Percentiles rank a stretch among this genome's conserved stretches.
phyloP scores from a whole-genome alignment of 2,797 vertebrate genomes.

The Artibeus jamaicensis region DNA sequence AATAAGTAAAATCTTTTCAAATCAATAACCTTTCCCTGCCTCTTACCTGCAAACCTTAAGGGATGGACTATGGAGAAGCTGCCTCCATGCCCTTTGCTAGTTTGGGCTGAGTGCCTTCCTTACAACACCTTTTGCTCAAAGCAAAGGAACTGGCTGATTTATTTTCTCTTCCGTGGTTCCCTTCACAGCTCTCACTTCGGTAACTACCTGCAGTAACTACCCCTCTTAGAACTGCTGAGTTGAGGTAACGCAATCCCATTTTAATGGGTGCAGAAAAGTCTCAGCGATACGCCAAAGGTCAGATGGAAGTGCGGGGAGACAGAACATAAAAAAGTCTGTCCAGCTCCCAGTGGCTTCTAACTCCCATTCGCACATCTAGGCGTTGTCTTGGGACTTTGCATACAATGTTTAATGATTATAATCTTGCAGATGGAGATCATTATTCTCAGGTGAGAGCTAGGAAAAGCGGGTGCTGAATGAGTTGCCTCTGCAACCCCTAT shows the following conservation, averaged over 20 bases:
- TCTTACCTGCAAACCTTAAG: background rate
- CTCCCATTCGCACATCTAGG: background rate
- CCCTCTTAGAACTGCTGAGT: background rate
- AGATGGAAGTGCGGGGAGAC: background rate
- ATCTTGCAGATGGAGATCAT: background rate
- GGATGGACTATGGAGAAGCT: background rate
- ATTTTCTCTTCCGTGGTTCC: background rate
- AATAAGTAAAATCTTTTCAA: background rate
- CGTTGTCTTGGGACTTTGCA: conserved; percentile 35
- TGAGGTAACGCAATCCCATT: background rate
- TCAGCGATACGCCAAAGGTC: background rate
- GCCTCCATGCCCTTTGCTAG: background rate
- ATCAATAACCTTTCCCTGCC: background rate
- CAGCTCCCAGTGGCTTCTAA: background rate
- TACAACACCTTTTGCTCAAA: background rate
- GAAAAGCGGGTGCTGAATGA: background rate
- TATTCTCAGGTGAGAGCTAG: background rate
- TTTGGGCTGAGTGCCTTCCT: background rate
- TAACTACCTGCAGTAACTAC: background rate
- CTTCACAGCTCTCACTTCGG: background rate
- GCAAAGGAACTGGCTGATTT: background rate
- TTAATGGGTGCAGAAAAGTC: background rate
- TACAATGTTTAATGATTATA: conserved; percentile 16
- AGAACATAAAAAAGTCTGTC: background rate
- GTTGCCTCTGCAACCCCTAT: background rate